phyloP scores from a whole-genome alignment of 2,888 invertebrate genomes.

The Eristalinus sepulchralis region DNA sequence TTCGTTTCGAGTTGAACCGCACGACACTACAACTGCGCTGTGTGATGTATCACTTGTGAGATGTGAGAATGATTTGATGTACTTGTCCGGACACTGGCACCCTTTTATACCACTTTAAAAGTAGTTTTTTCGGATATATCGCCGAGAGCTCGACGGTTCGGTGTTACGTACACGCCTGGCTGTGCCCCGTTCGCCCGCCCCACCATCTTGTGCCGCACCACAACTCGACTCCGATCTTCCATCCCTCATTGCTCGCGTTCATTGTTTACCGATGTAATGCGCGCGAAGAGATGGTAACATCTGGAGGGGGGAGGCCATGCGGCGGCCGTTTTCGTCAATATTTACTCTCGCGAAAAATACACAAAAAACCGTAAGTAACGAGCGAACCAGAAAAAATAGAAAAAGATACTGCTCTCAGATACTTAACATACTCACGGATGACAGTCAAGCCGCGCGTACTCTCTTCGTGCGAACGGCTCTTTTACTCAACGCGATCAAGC shows the following conservation, averaged over 20 bases:
- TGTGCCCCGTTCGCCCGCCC: constrained; percentile 46
- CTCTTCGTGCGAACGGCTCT: constrained; percentile 13
- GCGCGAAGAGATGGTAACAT: constrained; percentile 24
- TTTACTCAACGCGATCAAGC: background rate
- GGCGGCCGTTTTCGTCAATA: constrained; percentile 59
- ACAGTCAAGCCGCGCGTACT: background rate
- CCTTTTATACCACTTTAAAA: constrained; percentile 79
- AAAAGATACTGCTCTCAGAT: constrained; percentile 29
- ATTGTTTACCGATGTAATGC: constrained; percentile 54
- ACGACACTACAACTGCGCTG: constrained; percentile 46
- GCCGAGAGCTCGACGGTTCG: constrained; percentile 33
- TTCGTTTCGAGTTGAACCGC: constrained; percentile 51
- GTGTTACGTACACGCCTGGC: constrained; percentile 66
- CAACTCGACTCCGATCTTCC: constrained; percentile 28
- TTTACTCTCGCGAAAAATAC: constrained; percentile 70
- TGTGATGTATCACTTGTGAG: constrained; percentile 77
- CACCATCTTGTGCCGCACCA: background rate
- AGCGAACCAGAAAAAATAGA: constrained; percentile 56
- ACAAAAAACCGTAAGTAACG: constrained; percentile 58
- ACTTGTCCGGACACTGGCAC: constrained; percentile 77
- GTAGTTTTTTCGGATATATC: constrained; percentile 56
- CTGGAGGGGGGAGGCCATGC: constrained; percentile 6
- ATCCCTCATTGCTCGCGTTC: constrained; percentile 63
- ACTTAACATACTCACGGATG: constrained; percentile 25
- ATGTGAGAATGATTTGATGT: constrained; percentile 80